phyloP scores from a whole-genome alignment of 1,140 invertebrate species.

The Ectropis grisescens region DNA sequence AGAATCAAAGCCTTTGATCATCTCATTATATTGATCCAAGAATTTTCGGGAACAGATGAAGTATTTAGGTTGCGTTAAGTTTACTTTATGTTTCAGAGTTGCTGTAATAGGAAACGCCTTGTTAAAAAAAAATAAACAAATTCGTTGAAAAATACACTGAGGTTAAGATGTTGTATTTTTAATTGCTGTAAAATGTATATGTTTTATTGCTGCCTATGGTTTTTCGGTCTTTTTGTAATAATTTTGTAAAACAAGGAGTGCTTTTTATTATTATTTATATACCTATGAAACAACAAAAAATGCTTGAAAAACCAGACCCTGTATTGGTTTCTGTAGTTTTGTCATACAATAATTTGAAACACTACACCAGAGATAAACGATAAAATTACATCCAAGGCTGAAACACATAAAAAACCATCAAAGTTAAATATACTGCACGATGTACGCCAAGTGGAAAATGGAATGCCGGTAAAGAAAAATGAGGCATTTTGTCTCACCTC shows the following conservation, averaged over 20 bases:
- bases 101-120: constrained; percentile 21
- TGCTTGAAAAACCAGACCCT: too few relatives aligned
- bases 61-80: constrained; percentile 33
- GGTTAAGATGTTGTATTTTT: too few relatives aligned
- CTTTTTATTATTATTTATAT: not conserved
- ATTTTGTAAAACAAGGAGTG: too few relatives aligned
- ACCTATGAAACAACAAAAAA: too few relatives aligned
- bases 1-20: constrained; percentile 24
- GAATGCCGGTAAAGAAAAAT: not conserved
- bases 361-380: not conserved
- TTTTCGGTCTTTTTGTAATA: too few relatives aligned
- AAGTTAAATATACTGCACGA: not conserved
- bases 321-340: too few relatives aligned
- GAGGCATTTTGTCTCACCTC: constrained; percentile 36
- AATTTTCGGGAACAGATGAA: constrained; percentile 33
- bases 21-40: constrained; percentile 34
- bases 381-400: not conserved
- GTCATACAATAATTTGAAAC: too few relatives aligned
- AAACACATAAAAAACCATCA: not conserved
- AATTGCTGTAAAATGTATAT: constrained; percentile 3
- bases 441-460: not conserved
- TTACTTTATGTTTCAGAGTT: constrained; percentile 29
- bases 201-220: too few relatives aligned
- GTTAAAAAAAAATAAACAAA: constrained; percentile 46
- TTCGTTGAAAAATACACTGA: too few relatives aligned